These are phyloP conservation scores for Actinopyga echinites DNA, from an alignment of 53 echinoderm and acorn worm species.

Conservation along the genomic window DNA sequence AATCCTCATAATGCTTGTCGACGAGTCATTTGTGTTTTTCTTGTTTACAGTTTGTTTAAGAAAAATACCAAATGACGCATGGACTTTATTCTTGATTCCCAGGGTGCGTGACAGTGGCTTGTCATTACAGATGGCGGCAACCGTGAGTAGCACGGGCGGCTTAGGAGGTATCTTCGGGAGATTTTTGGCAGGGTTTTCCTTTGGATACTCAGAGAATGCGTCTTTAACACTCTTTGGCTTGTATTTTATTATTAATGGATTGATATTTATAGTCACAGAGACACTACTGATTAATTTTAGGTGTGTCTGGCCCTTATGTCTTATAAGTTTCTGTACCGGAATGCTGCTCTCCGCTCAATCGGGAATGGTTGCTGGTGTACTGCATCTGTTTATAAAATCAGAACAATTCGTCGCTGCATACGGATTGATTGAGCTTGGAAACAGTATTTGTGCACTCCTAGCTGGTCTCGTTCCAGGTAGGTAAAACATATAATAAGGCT, in stretches of 20 bases:
- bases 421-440: neutral
- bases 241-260: neutral
- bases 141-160: no score
- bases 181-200: neutral
- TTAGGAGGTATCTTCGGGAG: no score
- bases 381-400: neutral
- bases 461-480: neutral
- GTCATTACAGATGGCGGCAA: no score
- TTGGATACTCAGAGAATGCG: neutral
- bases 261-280: neutral
- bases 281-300: neutral
- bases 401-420: neutral
- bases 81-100: no score
- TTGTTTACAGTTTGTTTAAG: no score
- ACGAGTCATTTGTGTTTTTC: no score
- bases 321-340: neutral
- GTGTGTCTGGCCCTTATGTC: neutral
- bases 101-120: no score
- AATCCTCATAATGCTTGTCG: no score
- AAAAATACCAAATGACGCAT: no score
- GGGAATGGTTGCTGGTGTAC: slow-evolving; percentile 17
- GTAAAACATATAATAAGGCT: neutral
- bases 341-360: slow-evolving; percentile 13
- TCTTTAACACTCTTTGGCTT: neutral
- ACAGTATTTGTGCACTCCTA: neutral